Evolutionary conservation across 2,797 vertebrate species (phyloP).

Genomic region (Labeo calbasu): DNA sequence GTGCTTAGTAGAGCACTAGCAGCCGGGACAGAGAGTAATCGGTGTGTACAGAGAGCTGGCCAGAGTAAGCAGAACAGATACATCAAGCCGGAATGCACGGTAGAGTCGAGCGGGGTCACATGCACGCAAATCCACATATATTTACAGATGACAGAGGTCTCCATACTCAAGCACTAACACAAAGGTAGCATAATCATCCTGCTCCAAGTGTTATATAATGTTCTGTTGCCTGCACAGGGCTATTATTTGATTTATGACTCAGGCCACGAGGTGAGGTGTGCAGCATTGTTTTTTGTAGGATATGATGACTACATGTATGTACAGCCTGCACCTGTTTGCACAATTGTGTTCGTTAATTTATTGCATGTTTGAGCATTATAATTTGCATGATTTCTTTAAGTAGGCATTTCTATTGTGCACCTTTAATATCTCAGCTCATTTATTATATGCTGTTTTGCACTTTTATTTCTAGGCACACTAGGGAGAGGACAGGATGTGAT

Average conservation of each 20-base stretch:
- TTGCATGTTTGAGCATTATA: slow-evolving; percentile 45
- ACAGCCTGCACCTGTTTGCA: slow-evolving; percentile 57
- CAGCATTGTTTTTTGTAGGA: slow-evolving; percentile 56
- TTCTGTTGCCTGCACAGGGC: slow-evolving; percentile 21
- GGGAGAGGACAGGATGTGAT: background rate
- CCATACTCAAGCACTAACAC: slow-evolving; percentile 63
- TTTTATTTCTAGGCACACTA: slow-evolving; percentile 9
- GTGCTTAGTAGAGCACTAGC: slow-evolving; percentile 80
- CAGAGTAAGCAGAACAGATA: slow-evolving; percentile 77
- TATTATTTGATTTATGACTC: slow-evolving; percentile 68
- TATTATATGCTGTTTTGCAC: slow-evolving; percentile 31
- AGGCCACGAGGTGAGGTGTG: slow-evolving; percentile 65
- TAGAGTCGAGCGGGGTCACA: slow-evolving; percentile 69
- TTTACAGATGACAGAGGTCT: slow-evolving; percentile 74
- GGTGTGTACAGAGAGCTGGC: slow-evolving; percentile 73
- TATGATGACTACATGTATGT: slow-evolving; percentile 48
- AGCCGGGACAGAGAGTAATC: slow-evolving; percentile 81
- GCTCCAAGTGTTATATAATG: slow-evolving; percentile 65
- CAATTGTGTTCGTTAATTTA: slow-evolving; percentile 34
- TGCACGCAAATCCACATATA: slow-evolving; percentile 65
- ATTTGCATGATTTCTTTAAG: slow-evolving; percentile 57
- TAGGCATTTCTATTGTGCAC: slow-evolving; percentile 40
- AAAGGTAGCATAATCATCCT: slow-evolving; percentile 57
- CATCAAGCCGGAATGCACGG: slow-evolving; percentile 74
- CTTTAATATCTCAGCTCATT: slow-evolving; percentile 22